Conservation (phyloP, 2,888 invertebrate species). For the Clistopyga incitator region DNA sequence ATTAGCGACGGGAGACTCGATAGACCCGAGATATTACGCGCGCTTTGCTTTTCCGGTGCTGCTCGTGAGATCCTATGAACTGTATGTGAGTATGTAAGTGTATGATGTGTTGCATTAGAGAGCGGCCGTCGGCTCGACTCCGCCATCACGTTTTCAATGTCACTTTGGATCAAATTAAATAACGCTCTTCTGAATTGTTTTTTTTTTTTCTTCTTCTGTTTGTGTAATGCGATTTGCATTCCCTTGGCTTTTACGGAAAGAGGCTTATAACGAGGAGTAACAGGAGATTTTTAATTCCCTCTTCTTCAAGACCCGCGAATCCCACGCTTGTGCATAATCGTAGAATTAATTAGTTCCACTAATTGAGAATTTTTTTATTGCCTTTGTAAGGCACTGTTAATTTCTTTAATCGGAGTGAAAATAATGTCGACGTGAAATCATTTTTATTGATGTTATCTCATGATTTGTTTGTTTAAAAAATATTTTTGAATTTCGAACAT, state of each 20-base stretch:
- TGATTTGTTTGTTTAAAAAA: too few relatives aligned
- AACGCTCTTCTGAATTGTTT: background rate
- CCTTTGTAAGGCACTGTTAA: too few relatives aligned
- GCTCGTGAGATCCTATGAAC: slow-evolving; percentile 21
- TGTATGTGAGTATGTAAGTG: too few relatives aligned
- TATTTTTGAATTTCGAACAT: too few relatives aligned
- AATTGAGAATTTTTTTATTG: background rate
- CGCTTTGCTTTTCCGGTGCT: slow-evolving; percentile 60
- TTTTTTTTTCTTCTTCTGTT: too few relatives aligned
- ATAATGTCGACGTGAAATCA: too few relatives aligned
- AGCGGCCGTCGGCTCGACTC: background rate
- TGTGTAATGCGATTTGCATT: background rate
- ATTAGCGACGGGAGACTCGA: slow-evolving; percentile 73
- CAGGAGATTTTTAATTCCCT: slow-evolving; percentile 22
- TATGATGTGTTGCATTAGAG: background rate
- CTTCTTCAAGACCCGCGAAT: slow-evolving; percentile 13
- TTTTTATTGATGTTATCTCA: too few relatives aligned
- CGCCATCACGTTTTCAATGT: background rate
- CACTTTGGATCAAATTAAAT: background rate
- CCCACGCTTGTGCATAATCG: slow-evolving; percentile 29
- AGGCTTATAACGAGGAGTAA: background rate
- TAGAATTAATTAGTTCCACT: background rate
- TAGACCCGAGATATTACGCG: slow-evolving; percentile 47
- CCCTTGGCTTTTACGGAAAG: slow-evolving; percentile 6
- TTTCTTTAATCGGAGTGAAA: too few relatives aligned